Percentiles rank a stretch among this genome's conserved stretches.
Conservation (phyloP, 1,140 invertebrate genomes). For the Bicyclus anynana region DNA sequence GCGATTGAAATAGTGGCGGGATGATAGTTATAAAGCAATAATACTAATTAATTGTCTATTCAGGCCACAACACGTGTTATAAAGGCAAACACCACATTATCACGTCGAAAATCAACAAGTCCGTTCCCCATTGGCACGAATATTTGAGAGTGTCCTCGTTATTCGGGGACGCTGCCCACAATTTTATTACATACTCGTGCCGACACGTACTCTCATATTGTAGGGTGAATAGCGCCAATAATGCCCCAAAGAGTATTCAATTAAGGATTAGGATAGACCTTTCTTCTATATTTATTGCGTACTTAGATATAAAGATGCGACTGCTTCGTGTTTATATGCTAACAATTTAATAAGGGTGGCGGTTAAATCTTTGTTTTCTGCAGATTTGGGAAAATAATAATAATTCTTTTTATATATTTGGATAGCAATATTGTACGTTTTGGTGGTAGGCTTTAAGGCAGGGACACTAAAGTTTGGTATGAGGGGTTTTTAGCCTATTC, state of each 20-base stretch:
- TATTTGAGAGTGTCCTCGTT: not conserved
- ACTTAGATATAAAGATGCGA: not conserved
- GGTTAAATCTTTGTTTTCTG: no score
- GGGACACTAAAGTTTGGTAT: no score
- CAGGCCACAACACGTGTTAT: not conserved
- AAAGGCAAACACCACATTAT: not conserved
- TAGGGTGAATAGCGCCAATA: not conserved
- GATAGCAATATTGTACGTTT: no score
- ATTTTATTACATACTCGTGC: slow-evolving; percentile 1
- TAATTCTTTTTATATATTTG: no score
- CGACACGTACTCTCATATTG: not conserved
- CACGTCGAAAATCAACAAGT: slow-evolving; percentile 1
- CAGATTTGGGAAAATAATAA: no score
- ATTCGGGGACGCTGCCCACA: not conserved
- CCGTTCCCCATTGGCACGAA: not conserved
- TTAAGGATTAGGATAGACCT: not conserved
- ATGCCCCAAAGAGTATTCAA: not conserved
- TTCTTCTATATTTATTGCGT: not conserved
- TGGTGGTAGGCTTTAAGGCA: no score
- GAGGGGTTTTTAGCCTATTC: no score
- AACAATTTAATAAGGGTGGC: not conserved
- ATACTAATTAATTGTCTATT: not conserved
- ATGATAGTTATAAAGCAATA: no score
- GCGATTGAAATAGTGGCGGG: no score
- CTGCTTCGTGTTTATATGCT: not conserved